Percentiles rank a stretch among this genome's conserved stretches.
Evolutionary conservation across 2,888 invertebrate species (phyloP).

Genomic region (Dasypogon diadema): DNA sequence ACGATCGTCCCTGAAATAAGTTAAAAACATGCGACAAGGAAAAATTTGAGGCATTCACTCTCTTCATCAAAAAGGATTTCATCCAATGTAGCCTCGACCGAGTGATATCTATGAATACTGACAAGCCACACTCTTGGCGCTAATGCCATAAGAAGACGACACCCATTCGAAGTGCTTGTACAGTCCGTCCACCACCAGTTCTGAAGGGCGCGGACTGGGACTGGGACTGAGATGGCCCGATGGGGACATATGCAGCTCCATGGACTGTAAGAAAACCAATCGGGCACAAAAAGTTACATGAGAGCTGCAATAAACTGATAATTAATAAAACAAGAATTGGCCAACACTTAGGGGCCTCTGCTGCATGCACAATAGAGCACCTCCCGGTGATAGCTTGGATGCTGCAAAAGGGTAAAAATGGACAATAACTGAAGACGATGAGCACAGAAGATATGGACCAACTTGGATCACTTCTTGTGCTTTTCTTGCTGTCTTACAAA

Average conservation of each 20-base stretch:
- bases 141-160: constrained; percentile 21
- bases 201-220: background rate
- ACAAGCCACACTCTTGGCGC: constrained; percentile 45
- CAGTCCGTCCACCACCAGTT: background rate
- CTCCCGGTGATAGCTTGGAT: constrained; percentile 42
- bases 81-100: background rate
- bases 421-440: constrained; percentile 55
- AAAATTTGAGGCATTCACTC: constrained; percentile 46
- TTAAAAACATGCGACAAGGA: constrained; percentile 42
- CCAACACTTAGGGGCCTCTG: constrained; percentile 62
- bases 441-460: constrained; percentile 5
- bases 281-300: constrained; percentile 50
- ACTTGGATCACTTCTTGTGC: background rate
- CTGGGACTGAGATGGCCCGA: background rate
- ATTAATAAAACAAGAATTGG: constrained; percentile 64
- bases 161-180: constrained; percentile 17
- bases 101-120: constrained; percentile 19
- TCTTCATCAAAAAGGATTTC: constrained; percentile 41
- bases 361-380: constrained; percentile 61
- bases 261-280: background rate
- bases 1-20: constrained; percentile 19
- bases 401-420: constrained; percentile 51
- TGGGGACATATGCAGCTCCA: background rate
- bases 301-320: constrained; percentile 62
- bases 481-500: background rate